These are phyloP conservation scores for Plecotus auritus DNA, from an alignment of 2,113 vertebrate genomes.

Conservation along the genomic window DNA sequence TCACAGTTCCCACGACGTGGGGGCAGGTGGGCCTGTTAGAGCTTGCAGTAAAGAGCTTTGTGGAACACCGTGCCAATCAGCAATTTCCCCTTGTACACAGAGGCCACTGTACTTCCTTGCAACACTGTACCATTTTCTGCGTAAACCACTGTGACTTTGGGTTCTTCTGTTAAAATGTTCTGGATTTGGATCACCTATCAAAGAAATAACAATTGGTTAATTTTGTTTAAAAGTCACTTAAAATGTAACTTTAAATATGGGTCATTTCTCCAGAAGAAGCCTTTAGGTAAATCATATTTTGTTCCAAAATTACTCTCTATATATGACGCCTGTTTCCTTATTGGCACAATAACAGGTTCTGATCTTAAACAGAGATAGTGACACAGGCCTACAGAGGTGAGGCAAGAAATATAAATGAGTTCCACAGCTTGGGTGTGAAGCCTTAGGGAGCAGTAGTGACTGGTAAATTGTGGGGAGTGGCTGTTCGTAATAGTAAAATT, in stretches of 20 bases:
- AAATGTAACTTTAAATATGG: not conserved
- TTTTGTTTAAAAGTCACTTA: not conserved
- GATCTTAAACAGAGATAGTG: not conserved
- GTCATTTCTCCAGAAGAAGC: not conserved
- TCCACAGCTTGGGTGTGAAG: no score
- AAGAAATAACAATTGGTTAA: not conserved
- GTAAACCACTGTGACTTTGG: constrained; percentile 86
- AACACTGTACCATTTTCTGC: constrained; percentile 85
- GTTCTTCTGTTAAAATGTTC: constrained; percentile 87
- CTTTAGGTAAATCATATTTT: not conserved
- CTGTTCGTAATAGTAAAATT: not conserved
- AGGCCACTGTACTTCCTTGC: constrained; percentile 85
- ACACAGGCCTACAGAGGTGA: not conserved
- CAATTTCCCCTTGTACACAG: constrained; percentile 82
- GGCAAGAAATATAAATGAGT: not conserved
- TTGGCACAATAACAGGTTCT: not conserved
- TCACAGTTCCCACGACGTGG: fast-evolving
- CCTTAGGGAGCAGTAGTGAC: not conserved
- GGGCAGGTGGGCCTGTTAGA: constrained; percentile 34
- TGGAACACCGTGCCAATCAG: constrained; percentile 91
- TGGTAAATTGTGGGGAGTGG: not conserved
- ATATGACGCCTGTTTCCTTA: not conserved
- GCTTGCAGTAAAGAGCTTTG: constrained; percentile 87
- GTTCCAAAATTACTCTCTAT: not conserved
- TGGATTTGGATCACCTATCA: constrained; percentile 88